These are phyloP conservation scores for Tortricodes alternella DNA, from an alignment of 2,888 invertebrate genomes.

Conservation along the genomic window DNA sequence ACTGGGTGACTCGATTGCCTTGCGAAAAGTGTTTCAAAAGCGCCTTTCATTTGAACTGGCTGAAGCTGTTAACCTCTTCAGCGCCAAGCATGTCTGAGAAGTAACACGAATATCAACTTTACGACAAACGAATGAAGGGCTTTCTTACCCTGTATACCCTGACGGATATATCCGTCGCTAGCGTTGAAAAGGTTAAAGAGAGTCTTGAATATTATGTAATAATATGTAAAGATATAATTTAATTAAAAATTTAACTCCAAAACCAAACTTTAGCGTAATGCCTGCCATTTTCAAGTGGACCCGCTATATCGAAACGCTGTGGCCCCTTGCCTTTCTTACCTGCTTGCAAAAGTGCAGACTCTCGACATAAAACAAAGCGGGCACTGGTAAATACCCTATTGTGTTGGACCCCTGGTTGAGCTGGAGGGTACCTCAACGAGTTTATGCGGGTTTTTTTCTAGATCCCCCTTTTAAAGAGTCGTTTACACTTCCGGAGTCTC, in stretches of 20 bases:
- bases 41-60: no score
- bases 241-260: background rate
- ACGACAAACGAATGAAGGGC: no score
- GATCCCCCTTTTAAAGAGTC: conserved; percentile 39
- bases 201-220: no score
- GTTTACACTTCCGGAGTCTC: conserved; percentile 31
- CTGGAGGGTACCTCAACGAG: conserved; percentile 47
- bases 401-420: conserved; percentile 18
- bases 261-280: conserved; percentile 12
- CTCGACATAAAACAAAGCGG: conserved; percentile 27
- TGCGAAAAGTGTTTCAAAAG: no score
- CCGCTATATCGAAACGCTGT: conserved; percentile 18
- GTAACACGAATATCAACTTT: no score
- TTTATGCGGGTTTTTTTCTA: conserved; percentile 54
- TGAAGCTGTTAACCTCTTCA: no score
- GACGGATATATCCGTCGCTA: no score
- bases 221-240: background rate
- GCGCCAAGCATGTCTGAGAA: no score
- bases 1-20: no score
- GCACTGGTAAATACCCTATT: conserved; percentile 29
- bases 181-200: no score
- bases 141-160: no score
- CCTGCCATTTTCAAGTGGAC: conserved; percentile 20
- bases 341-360: conserved; percentile 24
- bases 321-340: conserved; percentile 26